phyloP scores from a whole-genome alignment of 1,140 invertebrate species.

The Drosophila novamexicana region DNA sequence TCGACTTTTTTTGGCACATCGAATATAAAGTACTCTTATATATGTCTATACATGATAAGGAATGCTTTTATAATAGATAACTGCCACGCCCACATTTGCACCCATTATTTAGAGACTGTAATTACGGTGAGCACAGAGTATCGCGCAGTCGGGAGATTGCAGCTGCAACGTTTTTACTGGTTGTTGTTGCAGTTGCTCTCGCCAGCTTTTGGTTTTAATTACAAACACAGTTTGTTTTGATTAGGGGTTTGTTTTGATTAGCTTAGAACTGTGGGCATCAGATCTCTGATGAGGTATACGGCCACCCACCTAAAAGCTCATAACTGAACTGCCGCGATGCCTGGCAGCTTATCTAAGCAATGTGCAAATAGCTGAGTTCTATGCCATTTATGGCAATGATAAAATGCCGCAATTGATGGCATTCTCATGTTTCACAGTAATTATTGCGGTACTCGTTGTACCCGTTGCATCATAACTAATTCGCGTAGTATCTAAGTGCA shows the following conservation, averaged over 20 bases:
- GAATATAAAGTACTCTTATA: too few relatives aligned
- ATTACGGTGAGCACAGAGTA: neutral
- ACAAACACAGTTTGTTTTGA: constrained; percentile 70
- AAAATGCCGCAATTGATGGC: constrained; percentile 61
- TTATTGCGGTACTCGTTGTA: constrained; percentile 33
- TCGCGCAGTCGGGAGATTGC: neutral
- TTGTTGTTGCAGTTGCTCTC: constrained; percentile 35
- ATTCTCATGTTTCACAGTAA: constrained; percentile 57
- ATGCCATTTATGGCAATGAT: constrained; percentile 55
- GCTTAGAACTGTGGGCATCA: constrained; percentile 40
- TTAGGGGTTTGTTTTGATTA: constrained; percentile 44
- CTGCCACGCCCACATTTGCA: too few relatives aligned
- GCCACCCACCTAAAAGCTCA: constrained; percentile 53
- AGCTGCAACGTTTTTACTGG: neutral
- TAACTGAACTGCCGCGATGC: constrained; percentile 40
- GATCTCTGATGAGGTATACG: constrained; percentile 9
- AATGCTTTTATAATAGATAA: too few relatives aligned
- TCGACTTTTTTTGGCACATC: too few relatives aligned
- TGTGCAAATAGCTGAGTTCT: constrained; percentile 47
- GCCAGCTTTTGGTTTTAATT: constrained; percentile 66
- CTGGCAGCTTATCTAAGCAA: constrained; percentile 59
- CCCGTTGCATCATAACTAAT: constrained; percentile 43
- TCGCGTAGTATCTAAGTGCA: constrained; percentile 27
- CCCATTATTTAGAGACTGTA: too few relatives aligned
- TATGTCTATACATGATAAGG: too few relatives aligned